Conservation (phyloP, 2,797 vertebrate genomes). For the Ptychobarbus kaznakovi region DNA sequence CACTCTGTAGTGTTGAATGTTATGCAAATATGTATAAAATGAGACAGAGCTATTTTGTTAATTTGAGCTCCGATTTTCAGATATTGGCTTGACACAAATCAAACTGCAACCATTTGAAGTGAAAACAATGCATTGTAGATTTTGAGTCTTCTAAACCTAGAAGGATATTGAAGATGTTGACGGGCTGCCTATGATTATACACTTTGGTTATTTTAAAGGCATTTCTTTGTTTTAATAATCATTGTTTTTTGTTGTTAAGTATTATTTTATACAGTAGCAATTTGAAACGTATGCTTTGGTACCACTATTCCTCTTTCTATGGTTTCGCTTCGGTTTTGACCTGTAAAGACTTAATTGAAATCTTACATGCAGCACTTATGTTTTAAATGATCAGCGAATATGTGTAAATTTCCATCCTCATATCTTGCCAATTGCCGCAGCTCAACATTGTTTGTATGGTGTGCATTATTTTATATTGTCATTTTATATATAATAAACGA, state of each 20-base stretch:
- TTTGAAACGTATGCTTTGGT: slow-evolving; percentile 95
- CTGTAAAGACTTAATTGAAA: slow-evolving; percentile 76
- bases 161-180: slow-evolving; percentile 45
- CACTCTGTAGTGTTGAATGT: slow-evolving; percentile 48
- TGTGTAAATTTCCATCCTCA: slow-evolving; percentile 86
- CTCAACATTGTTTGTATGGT: slow-evolving; percentile 98
- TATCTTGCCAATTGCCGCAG: slow-evolving; percentile 93
- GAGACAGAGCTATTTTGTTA: slow-evolving; percentile 49
- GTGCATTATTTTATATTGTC: slow-evolving; percentile 98
- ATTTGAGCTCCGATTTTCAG: slow-evolving; percentile 48
- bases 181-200: slow-evolving; percentile 56
- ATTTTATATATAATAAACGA: slow-evolving; percentile 92
- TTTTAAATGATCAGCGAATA: slow-evolving; percentile 93
- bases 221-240: slow-evolving; percentile 57
- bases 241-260: slow-evolving; percentile 84
- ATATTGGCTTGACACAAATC: slow-evolving; percentile 50
- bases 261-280: slow-evolving; percentile 85
- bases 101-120: slow-evolving; percentile 46
- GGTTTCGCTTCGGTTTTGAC: slow-evolving; percentile 79
- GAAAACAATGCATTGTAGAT: slow-evolving; percentile 51
- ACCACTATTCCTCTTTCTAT: slow-evolving; percentile 89
- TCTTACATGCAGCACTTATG: slow-evolving; percentile 79
- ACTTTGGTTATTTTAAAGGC: slow-evolving; percentile 21
- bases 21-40: slow-evolving; percentile 50
- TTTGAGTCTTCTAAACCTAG: slow-evolving; percentile 54